These are phyloP conservation scores for Progne subis DNA, from an alignment of 2,113 vertebrate genomes.

Conservation along the genomic window DNA sequence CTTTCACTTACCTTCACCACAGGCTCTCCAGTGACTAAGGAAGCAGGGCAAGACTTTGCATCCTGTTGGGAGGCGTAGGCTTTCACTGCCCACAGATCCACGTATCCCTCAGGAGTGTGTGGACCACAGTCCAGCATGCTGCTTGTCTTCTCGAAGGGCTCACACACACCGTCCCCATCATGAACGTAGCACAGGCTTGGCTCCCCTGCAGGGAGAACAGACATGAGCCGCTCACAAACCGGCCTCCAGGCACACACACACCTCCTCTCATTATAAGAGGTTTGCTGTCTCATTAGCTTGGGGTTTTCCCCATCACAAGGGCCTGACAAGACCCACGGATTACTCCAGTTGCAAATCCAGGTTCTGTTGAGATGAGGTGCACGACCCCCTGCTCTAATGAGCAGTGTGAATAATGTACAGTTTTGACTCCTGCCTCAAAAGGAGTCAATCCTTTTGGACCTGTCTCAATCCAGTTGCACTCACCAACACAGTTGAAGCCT, in stretches of 20 bases:
- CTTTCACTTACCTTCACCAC: slow-evolving; percentile 78
- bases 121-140: slow-evolving; percentile 87
- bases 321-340: neutral
- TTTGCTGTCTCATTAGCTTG: neutral
- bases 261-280: neutral
- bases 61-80: slow-evolving; percentile 85
- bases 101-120: slow-evolving; percentile 82
- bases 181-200: slow-evolving; percentile 91
- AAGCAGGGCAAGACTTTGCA: slow-evolving; percentile 78
- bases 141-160: slow-evolving; percentile 84
- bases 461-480: slow-evolving; percentile 28
- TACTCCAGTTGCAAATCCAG: neutral
- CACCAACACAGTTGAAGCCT: slow-evolving; percentile 88
- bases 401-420: accelerated
- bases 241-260: neutral
- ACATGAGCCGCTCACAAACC: neutral
- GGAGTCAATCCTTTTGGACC: neutral
- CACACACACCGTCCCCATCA: slow-evolving; percentile 86
- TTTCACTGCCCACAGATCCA: slow-evolving; percentile 87
- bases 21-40: slow-evolving; percentile 85
- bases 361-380: accelerated
- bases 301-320: neutral
- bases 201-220: slow-evolving; percentile 78
- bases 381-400: neutral
- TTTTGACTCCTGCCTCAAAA: neutral